Evolutionary conservation across 1,140 invertebrate species (phyloP).

Genomic region (Glomeris maerens): DNA sequence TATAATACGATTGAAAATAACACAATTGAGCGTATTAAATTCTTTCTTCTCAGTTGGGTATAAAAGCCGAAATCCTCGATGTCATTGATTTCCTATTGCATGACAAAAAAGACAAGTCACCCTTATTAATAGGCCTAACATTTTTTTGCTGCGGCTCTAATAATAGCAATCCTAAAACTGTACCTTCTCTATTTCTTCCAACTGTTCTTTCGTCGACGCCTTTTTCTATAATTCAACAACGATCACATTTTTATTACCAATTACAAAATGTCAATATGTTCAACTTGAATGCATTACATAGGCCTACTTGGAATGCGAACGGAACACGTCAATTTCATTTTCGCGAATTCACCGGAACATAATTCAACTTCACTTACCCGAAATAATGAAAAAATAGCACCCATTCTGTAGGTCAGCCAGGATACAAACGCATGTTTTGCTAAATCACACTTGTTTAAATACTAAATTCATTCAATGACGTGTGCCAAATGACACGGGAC

Average conservation of each 20-base stretch:
- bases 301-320: not conserved
- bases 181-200: conserved; percentile 57
- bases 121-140: conserved; percentile 16
- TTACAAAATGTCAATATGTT: conserved; percentile 5
- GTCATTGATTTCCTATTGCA: conserved; percentile 50
- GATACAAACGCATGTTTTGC: conserved; percentile 1
- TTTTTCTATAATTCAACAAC: conserved; percentile 52
- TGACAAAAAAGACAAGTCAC: conserved; percentile 18
- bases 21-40: conserved; percentile 59
- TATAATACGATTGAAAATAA: conserved; percentile 66
- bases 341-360: not conserved
- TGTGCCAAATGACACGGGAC: not conserved
- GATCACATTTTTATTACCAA: conserved; percentile 15
- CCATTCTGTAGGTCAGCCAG: conserved; percentile 14
- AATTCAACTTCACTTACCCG: conserved; percentile 14
- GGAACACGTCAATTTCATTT: not conserved
- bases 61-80: conserved; percentile 62
- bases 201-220: conserved; percentile 49
- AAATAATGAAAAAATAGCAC: conserved; percentile 21
- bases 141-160: conserved; percentile 14
- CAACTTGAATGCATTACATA: conserved; percentile 11
- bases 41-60: conserved; percentile 62
- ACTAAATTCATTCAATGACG: not conserved
- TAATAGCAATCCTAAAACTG: too few relatives aligned
- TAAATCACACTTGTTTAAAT: not conserved